Evolutionary conservation across 92 coral and sea anemone species (phyloP), one percentile per base, ranked within the genome.

Genomic region (Zoanthus gigantus): DNA sequence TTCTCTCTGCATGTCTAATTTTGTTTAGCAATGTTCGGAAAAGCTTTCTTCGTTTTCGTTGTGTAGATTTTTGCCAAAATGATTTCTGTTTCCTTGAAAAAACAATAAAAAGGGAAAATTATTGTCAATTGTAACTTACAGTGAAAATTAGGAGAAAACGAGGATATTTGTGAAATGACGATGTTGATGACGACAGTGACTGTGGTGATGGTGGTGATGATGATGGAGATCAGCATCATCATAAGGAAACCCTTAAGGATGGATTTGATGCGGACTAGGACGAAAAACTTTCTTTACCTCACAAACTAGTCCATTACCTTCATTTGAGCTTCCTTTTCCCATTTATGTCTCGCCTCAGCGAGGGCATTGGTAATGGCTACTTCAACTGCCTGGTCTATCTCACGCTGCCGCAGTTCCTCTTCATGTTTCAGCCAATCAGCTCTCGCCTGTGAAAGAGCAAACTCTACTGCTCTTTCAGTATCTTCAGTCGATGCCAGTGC

Each of bases 301-400:
- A 37, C 42, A 37, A 30, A 7, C 44, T 44, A 6, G 6, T 15
- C 16, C 29, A 13, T 74, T 74, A 45, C 78, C 56, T 89, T 95
- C 53, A 83, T 69, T 69, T 77, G 84, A 42, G 84, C 75, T 47
- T 94, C 98, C 65, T 77, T 90, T 29, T 97, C 93, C 99, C 98
- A 97, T 48, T 94, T 92, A 9, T 81, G 77, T 82, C 88, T 95
- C 13, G 99, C 98, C 84, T 93, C 96, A 2, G 98, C 98, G 52
- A 97, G 92, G 58, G 99, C 98, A 75, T 97, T 94, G 46, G 96
- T 93, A 31, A 91, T 90, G 17, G 95, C 95, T 56, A 93, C 96
- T 86, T 96, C 98, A 23, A 93, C 93, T 17, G 92, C 96, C 37
- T 97, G 95, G 18, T 92, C 94, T 31, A 94, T 91, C 57, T 95